Evolutionary conservation across 1,140 invertebrate species (phyloP).

Genomic region (Tetramorium alpestre): DNA sequence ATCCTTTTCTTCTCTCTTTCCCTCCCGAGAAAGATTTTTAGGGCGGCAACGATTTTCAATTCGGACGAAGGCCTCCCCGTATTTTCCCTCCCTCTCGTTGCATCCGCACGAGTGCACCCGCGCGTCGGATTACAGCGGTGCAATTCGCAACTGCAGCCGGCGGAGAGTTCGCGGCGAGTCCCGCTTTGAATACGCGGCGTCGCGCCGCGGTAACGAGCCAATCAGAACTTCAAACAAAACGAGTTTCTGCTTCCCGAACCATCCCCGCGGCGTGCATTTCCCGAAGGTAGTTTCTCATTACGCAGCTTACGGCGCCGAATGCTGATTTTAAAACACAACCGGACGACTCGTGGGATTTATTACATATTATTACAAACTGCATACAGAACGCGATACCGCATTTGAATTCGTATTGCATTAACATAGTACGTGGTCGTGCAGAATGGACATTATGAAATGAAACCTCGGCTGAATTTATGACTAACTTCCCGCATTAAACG

Average conservation of each 20-base stretch:
- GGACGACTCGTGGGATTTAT: neutral
- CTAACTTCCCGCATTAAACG: neutral
- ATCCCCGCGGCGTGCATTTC: conserved; percentile 9
- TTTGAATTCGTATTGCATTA: too few relatives aligned
- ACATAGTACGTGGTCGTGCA: neutral
- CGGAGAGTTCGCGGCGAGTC: conserved; percentile 13
- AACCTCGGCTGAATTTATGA: conserved; percentile 1
- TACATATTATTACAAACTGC: neutral
- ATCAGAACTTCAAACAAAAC: conserved; percentile 67
- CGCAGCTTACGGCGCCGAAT: neutral
- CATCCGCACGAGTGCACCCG: conserved; percentile 35
- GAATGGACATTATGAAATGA: neutral
- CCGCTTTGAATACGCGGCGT: conserved; percentile 49
- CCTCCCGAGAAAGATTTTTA: conserved; percentile 19
- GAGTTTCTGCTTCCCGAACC: conserved; percentile 4
- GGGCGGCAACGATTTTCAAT: conserved; percentile 54
- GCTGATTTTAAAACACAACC: conserved; percentile 44
- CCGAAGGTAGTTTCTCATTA: conserved; percentile 11
- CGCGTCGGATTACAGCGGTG: conserved; percentile 29
- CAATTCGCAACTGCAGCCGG: conserved; percentile 22
- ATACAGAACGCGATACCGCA: neutral
- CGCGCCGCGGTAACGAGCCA: conserved; percentile 60
- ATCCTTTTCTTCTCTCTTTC: neutral
- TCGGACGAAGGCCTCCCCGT: neutral
- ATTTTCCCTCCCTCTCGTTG: conserved; percentile 5